Base-by-base conservation (phyloP, 2,888 invertebrate genomes). In the Octonoba sinensis region DNA sequence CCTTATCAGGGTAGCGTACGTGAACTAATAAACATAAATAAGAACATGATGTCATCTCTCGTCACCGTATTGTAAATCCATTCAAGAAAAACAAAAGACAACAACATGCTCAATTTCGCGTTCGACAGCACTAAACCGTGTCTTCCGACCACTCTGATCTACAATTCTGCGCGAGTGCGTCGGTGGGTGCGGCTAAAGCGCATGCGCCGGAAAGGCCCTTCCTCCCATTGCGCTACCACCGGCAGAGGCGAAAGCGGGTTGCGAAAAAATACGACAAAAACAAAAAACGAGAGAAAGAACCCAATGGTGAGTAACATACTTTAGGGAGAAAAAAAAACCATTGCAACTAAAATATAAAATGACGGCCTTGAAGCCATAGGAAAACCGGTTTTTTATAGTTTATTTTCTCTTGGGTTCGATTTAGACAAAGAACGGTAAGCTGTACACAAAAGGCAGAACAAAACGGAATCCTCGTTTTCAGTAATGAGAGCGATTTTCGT, bases 191-290 rank as follows among this genome's bases (percentile, higher is more conserved):
- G 69, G 73, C n/a, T 47, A 67, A 12, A 46, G 79, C 79, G 79
- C 79, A 81, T 81, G 79, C 79, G 79, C 69, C 24, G 20, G 56
- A 47, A 73, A 73, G 79, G 79, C 79, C 79, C 56, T 81, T 81
- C 67, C 79, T 65, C 79, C 79, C 79, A 36, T 62, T 62, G 18
- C 64, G 56, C 73, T 72, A 54, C 62, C 77, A 70, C 73, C 46
- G 59, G 59, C 57, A 66, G 72, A 73, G 79, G 79, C 79, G 73
- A 81, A 71, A 73, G 67, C 66, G 79, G 79, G 79, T 73, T 69
- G 64, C 56, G 59, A 54, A 59, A 81, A 73, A 64, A 20, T 57
- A 59, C 44, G 44, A 64, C 60, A 22, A 24, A 60, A 60, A 60
- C 24, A 47, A 60, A 46, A 73, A 47, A 77, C 36, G 67, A 54